These are phyloP conservation scores for Bradypodion ventrale DNA, from an alignment of 2,797 vertebrate genomes.

Conservation along the genomic window DNA sequence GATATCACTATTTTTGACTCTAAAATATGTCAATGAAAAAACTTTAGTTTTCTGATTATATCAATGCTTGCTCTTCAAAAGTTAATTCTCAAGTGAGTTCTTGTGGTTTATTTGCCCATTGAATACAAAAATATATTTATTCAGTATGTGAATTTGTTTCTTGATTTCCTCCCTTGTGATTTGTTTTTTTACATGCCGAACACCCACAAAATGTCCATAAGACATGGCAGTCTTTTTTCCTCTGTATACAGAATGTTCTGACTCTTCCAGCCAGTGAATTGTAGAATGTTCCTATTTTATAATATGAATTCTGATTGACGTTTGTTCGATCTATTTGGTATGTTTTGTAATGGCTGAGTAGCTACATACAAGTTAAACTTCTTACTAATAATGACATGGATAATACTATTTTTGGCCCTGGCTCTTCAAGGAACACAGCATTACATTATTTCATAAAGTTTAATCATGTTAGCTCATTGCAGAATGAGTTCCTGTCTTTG, in stretches of 20 bases:
- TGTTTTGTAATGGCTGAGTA: too few species aligned
- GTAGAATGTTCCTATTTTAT: too few species aligned
- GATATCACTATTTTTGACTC: conserved; percentile 1
- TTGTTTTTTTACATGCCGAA: not conserved
- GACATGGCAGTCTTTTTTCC: not conserved
- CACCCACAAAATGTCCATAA: not conserved
- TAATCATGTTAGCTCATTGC: not conserved
- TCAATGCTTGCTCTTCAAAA: not conserved
- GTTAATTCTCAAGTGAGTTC: not conserved
- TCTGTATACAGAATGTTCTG: not conserved
- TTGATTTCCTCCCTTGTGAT: not conserved
- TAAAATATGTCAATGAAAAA: not conserved
- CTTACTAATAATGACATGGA: not conserved
- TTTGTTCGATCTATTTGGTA: too few species aligned
- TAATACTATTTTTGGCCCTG: not conserved
- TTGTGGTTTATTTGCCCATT: not conserved
- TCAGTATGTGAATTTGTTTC: not conserved
- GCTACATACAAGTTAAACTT: too few species aligned
- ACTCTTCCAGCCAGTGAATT: not conserved
- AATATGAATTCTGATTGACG: too few species aligned
- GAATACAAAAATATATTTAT: not conserved
- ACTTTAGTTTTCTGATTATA: rapidly evolving
- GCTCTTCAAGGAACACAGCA: not conserved
- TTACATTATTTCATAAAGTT: not conserved
- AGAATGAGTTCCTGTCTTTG: too few species aligned